phyloP scores from a whole-genome alignment of 1,140 invertebrate genomes.

The Metaphire vulgaris region DNA sequence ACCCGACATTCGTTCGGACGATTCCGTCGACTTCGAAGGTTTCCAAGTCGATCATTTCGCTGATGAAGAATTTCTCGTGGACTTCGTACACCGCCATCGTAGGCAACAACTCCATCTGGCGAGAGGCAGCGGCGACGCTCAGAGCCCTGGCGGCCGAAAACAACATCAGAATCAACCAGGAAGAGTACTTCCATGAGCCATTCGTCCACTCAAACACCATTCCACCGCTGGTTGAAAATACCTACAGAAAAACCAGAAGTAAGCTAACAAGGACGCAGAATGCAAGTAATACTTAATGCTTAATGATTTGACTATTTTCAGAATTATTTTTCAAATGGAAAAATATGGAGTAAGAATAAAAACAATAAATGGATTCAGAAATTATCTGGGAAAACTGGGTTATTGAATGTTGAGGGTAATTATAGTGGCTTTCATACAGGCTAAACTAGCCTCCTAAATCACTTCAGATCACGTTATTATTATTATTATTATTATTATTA shows the following conservation, averaged over 20 bases:
- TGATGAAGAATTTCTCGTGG: constrained; percentile 84
- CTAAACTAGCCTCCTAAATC: too few species aligned
- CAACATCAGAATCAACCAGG: constrained; percentile 11
- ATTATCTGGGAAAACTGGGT: too few species aligned
- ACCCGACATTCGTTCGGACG: constrained; percentile 86
- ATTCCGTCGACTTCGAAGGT: constrained; percentile 88
- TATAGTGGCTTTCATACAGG: too few species aligned
- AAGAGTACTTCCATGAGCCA: constrained; percentile 10
- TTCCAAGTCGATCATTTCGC: constrained; percentile 81
- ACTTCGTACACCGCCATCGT: constrained; percentile 85
- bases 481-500: too few species aligned
- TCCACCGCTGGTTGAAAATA: background rate
- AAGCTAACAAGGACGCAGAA: constrained; percentile 48
- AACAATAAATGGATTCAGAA: too few species aligned
- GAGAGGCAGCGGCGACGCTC: constrained; percentile 68
- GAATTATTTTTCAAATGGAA: too few species aligned
- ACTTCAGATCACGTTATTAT: too few species aligned
- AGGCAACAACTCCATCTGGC: constrained; percentile 64
- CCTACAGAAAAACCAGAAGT: constrained; percentile 57
- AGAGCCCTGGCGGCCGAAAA: constrained; percentile 61
- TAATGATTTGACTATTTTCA: constrained; percentile 23
- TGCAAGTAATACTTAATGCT: constrained; percentile 16
- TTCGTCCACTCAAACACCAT: background rate
- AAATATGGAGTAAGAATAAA: too few species aligned
- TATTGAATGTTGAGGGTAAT: too few species aligned